Base-by-base conservation (phyloP, 2,888 invertebrate species). In the Lasioglossum lativentre region DNA sequence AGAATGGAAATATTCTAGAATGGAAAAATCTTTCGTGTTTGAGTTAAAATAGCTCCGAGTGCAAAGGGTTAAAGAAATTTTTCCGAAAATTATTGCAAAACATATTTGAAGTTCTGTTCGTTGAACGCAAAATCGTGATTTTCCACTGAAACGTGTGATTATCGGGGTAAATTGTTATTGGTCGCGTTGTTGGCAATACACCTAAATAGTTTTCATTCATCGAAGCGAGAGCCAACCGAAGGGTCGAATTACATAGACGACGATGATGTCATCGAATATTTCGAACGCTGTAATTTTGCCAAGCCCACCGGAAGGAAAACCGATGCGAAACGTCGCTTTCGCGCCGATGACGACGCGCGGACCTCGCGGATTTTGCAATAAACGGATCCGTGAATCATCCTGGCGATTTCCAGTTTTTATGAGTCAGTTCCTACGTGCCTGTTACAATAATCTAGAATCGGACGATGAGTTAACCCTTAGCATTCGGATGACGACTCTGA, bases 351-450 rank as follows among this genome's bases (percentile, higher is more conserved):
- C 23, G 42, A n/a, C 66, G 34, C 73, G 68, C 63, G 38, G 40
- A 34, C 76, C 30, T 30, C 63, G 63, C 75, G 45, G 76, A 81
- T 88, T 84, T 86, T 76, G 82, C 75, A 88, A 90, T 52, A 70
- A 73, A 68, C 83, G 79, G 74, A 80, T 80, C 56, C 66, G 76
- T 86, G 90, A 89, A 83, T 88, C 90, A 86, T 77, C 78, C 38
- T 78, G 45, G 76, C 56, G 75, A 81, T 78, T 90, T 90, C 88
- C 88, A 80, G 83, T 70, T 52, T 8, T n/a, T 56, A 72, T 70
- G 82, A 88, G 63, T 72, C 86, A 83, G 23, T 68, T 10, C 66
- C 12, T 56, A 63, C n/a, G 12, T 27, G n/a, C 45, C 30, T 6
- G 10, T 30, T 63, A 63, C 30, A 19, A 19, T 30, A 30, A 72